phyloP scores from a whole-genome alignment of 2,113 vertebrate species.

The Carassius carassius region DNA sequence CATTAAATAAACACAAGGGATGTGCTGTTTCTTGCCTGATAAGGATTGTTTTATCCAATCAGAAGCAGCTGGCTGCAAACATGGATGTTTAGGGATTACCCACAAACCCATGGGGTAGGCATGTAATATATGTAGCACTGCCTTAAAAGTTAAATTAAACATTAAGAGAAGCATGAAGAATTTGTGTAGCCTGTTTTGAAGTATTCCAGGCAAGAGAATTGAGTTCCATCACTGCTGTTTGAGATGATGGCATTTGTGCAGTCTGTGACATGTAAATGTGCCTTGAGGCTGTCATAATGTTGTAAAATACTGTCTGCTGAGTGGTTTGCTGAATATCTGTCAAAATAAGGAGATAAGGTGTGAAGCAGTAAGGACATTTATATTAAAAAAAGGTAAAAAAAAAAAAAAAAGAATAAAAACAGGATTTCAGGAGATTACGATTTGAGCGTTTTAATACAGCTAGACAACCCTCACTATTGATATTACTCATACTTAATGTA shows the following conservation, averaged over 20 bases:
- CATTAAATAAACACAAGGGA: slow-evolving; percentile 1
- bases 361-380: not conserved
- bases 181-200: slow-evolving; percentile 12
- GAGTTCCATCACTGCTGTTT: slow-evolving; percentile 2
- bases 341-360: not conserved
- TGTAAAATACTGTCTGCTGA: not conserved
- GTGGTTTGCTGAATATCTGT: slow-evolving; percentile 9
- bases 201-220: slow-evolving; percentile 8
- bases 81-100: slow-evolving; percentile 24
- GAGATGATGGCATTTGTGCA: not conserved
- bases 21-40: not conserved
- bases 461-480: not conserved
- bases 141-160: slow-evolving; percentile 30
- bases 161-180: slow-evolving; percentile 1
- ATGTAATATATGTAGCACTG: slow-evolving; percentile 18
- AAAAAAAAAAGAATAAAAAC: not conserved
- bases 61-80: not conserved
- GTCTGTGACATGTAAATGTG: slow-evolving; percentile 10
- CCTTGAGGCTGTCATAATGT: not conserved
- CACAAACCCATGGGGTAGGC: slow-evolving; percentile 35
- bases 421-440: not conserved
- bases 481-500: not conserved
- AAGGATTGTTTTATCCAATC: slow-evolving; percentile 29
- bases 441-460: not conserved
- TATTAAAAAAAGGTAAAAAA: not conserved